Percentiles rank a stretch among this genome's conserved stretches.
These are phyloP conservation scores for Sibirionetta formosa DNA, from an alignment of 2,797 vertebrate species.

Conservation along the genomic window DNA sequence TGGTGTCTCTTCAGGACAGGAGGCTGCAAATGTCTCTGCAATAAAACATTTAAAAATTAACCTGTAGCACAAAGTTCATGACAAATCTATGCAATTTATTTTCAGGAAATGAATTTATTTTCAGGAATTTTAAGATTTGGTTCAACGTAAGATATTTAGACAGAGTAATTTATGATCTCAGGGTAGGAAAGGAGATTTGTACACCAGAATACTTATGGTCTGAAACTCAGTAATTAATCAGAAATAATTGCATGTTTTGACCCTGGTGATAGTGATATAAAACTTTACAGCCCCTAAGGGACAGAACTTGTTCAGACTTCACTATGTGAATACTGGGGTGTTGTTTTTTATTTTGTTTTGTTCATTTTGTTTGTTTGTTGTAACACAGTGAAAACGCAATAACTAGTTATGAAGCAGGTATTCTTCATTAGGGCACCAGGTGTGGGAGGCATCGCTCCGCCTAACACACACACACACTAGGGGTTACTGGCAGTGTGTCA, in stretches of 20 bases:
- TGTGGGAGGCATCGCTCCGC: too few relatives aligned
- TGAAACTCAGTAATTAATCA: not conserved
- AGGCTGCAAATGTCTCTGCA: not conserved
- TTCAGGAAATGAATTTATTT: not conserved
- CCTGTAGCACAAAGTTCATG: conserved; percentile 38
- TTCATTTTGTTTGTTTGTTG: not conserved
- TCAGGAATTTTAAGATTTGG: not conserved
- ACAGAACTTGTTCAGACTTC: not conserved
- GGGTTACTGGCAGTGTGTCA: too few relatives aligned
- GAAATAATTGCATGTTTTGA: not conserved
- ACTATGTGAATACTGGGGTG: not conserved
- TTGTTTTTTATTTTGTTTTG: not conserved
- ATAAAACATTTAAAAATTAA: conserved; percentile 53
- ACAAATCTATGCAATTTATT: not conserved
- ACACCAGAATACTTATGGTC: not conserved
- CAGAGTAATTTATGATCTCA: not conserved
- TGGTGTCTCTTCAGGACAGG: not conserved
- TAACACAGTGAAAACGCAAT: too few relatives aligned
- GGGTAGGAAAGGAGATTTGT: not conserved
- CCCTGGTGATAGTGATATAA: not conserved
- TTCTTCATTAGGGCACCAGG: too few relatives aligned
- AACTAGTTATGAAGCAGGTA: too few relatives aligned
- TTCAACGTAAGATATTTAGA: not conserved
- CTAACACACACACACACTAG: too few relatives aligned
- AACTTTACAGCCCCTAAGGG: not conserved